Base-by-base conservation (phyloP, 2,888 invertebrate species). In the Philhelius pedissequus region DNA sequence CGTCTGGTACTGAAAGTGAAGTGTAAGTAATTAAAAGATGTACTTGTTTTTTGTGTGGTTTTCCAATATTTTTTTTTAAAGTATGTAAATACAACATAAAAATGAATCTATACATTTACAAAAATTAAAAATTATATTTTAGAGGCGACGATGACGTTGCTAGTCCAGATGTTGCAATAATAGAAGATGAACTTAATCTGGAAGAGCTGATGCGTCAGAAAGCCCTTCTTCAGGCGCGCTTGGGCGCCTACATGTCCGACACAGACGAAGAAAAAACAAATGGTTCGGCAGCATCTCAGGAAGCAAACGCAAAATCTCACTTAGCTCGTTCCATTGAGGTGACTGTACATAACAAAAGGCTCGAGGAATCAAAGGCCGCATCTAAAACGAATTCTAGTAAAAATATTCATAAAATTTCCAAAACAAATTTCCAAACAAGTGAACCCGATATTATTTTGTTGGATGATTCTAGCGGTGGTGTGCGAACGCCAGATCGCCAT, bases 131-230 rank as follows among this genome's bases (percentile, higher is more conserved):
- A n/a, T 11, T 20, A 9, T 5, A 2, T 45, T 22, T 48, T 68
- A 90, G 90, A 13, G 92, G 92, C 52, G 88, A 89, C 83, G 93
- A 93, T 87, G 95, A 95, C 89, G 94, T 94, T 87, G 94, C 93
- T 15, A 95, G 95, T 89, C 95, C 95, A 32, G 96, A 96, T 87
- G 93, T 96, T 75, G 93, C 94, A 8, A 94, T 96, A 75, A 95
- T 96, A 75, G 97, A 97, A 90, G 97, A 97, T 86, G 97, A 97
- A 88, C 94, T 97, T 87, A 97, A 97, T 90, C 91, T 97, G 30
- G 97, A 97, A 89, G 97, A 97, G 87, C 92, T 97, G 75, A 97
- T 97, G 97, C 95, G 95, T 88, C 97, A 97, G 90, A 97, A 97
- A 92, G 97, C 96, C 88, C 88, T 95, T 50, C 92, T 97, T 52